Evolutionary conservation across 2,113 vertebrate species (phyloP).

Genomic region (Amblyornis subalaris): DNA sequence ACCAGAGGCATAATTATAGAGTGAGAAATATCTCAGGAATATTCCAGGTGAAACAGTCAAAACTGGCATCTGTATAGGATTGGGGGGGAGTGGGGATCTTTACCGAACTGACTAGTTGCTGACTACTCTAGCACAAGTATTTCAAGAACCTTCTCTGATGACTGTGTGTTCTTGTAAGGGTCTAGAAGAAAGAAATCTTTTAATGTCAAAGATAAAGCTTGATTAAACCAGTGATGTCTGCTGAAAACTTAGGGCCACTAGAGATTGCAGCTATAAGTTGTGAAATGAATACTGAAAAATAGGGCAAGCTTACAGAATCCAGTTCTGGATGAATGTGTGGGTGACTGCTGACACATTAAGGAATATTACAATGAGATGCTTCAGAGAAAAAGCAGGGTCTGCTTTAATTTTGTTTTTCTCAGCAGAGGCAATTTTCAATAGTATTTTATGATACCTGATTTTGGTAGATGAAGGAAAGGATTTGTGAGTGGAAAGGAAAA

Average conservation of each 20-base stretch:
- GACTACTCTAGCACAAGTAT: neutral
- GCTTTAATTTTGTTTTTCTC: neutral
- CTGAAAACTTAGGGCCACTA: neutral
- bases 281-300: constrained; percentile 8
- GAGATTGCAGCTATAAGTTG: neutral
- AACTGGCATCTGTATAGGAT: neutral
- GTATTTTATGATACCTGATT: neutral
- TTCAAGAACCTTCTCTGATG: neutral
- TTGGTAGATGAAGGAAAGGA: neutral
- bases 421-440: neutral
- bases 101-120: neutral
- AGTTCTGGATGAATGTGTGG: neutral
- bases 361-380: neutral
- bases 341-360: neutral
- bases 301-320: neutral
- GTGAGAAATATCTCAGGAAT: neutral
- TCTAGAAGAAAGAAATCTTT: neutral
- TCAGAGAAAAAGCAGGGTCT: neutral
- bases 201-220: neutral
- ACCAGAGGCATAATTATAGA: neutral
- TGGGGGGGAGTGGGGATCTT: neutral
- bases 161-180: accelerated
- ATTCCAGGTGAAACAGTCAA: neutral
- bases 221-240: neutral
- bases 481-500: neutral